Percentiles rank a stretch among this genome's conserved stretches.
Conservation (phyloP, 1,140 invertebrate genomes). For the Zelostemma sp. region DNA sequence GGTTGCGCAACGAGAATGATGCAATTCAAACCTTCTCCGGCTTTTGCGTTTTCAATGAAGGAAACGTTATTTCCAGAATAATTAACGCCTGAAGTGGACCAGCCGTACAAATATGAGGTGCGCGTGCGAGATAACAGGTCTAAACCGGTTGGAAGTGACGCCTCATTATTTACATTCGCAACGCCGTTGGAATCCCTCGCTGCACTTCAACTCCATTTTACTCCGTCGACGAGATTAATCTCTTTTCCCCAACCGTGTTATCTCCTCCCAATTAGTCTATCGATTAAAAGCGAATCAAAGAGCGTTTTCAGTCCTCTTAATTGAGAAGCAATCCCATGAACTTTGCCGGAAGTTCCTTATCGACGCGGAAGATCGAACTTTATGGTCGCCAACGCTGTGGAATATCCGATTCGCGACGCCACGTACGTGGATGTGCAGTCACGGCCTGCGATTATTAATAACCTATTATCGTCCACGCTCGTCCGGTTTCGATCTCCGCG, state of each 20-base stretch:
- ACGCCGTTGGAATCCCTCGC: constrained; percentile 13
- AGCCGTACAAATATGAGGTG: constrained; percentile 18
- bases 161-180: constrained; percentile 37
- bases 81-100: constrained; percentile 11
- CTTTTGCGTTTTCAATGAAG: background rate
- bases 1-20: constrained; percentile 29
- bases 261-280: background rate
- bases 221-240: constrained; percentile 36
- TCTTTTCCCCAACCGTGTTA: background rate
- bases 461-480: no score
- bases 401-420: background rate
- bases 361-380: constrained; percentile 10
- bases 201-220: constrained; percentile 36
- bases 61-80: constrained; percentile 12
- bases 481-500: no score
- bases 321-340: no score
- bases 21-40: constrained; percentile 33
- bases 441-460: no score
- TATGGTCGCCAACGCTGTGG: background rate
- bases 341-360: constrained; percentile 22
- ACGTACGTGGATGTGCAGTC: background rate
- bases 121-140: constrained; percentile 35
- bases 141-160: constrained; percentile 49
- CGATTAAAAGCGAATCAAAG: background rate
- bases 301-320: background rate